Evolutionary conservation across 2,797 vertebrate genomes (phyloP).

Genomic region (Pristis pectinata): DNA sequence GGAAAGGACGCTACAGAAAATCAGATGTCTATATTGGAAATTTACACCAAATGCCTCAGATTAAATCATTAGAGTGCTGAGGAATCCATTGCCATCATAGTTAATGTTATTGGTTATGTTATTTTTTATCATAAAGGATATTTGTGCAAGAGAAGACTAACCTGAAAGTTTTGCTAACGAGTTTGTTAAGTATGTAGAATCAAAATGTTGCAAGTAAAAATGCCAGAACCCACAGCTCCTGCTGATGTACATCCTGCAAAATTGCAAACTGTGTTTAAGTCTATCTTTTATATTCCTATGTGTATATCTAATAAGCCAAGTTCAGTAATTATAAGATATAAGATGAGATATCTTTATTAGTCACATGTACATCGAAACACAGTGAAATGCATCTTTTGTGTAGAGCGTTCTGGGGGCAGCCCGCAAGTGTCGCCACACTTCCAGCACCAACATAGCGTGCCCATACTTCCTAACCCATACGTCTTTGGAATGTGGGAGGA

Average conservation of each 20-base stretch:
- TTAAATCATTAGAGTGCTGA: background rate
- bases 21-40: background rate
- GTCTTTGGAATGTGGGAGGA: too few species aligned
- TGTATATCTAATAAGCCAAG: background rate
- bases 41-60: background rate
- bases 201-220: background rate
- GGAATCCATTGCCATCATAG: background rate
- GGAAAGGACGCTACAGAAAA: background rate
- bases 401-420: too few species aligned
- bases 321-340: too few species aligned
- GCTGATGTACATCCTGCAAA: background rate
- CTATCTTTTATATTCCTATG: background rate
- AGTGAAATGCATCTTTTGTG: too few species aligned
- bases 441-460: too few species aligned
- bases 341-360: too few species aligned
- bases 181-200: background rate
- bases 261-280: background rate
- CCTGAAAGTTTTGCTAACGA: background rate
- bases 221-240: background rate
- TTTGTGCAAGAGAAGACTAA: background rate
- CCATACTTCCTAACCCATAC: too few species aligned
- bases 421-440: too few species aligned
- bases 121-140: background rate
- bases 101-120: background rate
- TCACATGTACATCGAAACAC: too few species aligned